Base-by-base conservation (phyloP, 2,113 vertebrate genomes). In the Notarius lentiginosus region DNA sequence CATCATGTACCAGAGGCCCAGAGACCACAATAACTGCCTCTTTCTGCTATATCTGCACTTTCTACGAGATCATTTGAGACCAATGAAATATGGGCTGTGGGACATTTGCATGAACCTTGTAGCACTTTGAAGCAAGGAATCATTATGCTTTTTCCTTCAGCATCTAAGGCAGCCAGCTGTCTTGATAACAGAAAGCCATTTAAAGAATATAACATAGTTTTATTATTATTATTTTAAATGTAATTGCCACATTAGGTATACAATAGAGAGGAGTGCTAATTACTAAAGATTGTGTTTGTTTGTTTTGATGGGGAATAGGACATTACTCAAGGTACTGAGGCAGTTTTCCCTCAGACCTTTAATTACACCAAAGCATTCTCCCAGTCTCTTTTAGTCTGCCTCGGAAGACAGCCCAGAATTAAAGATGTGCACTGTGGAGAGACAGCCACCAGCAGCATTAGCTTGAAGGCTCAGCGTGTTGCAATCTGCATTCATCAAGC, bases 21-120 rank as follows among this genome's bases (percentile, higher is more conserved):
- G 61, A 88, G 92, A 95, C 92, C 85, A 88, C 93, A 93, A 94
- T 93, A 93, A 90, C 86, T 24, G 89, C 91, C 88, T 89, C 88
- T 20, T 93, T 94, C 86, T 95, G 95, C 95, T 92, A 90, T 89
- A 90, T 92, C 91, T 47, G 93, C 94, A 95, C 90, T 92, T 94
- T 94, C 89, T 84, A 55, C 55, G 8, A 79, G 76, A 88, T 92
- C 93, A 90, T 92, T 87, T 77, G 92, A 94, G 93, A 92, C 90
- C 66, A 24, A 49, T 91, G 87, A 91, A 92, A 91, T 93, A 90
- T 91, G 87, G 90, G 83, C 84, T 75, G 80, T 88, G 79, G 83
- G 90, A 92, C 73, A 73, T 79, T 53, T 83, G 72, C 49, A 51
- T 61, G 70, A 56, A 81, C 41, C 49, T 10, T n/a, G 56, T 58